A percentile compares a stretch with the other conserved stretches of the same genome.
phyloP scores from a whole-genome alignment of 2,888 invertebrate species.

The Eumerus sabulonum region DNA sequence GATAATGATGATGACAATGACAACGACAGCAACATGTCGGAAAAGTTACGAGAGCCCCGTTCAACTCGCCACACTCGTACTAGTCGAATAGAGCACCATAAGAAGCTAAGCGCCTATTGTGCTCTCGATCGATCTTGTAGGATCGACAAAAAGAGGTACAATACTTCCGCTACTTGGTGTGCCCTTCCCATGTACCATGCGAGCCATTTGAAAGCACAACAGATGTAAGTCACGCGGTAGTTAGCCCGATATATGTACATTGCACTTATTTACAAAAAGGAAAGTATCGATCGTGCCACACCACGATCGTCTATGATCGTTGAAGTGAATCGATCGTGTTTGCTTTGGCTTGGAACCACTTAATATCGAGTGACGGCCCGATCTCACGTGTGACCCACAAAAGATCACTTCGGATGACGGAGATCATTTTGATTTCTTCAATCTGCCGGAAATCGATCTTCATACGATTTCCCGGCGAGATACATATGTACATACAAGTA shows the following conservation, averaged over 20 bases:
- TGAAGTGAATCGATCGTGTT: constrained; percentile 43
- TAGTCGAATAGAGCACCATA: not conserved
- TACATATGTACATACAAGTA: constrained; percentile 4
- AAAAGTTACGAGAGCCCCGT: too few species aligned
- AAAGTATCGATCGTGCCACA: constrained; percentile 48
- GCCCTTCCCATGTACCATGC: constrained; percentile 25
- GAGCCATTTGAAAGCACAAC: constrained; percentile 21
- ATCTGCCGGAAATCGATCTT: constrained; percentile 59
- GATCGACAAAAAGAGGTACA: constrained; percentile 44
- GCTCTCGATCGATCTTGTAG: constrained; percentile 11
- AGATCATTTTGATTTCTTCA: constrained; percentile 32
- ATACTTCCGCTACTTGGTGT: constrained; percentile 58
- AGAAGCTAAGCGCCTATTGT: constrained; percentile 19
- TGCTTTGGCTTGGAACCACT: constrained; percentile 39
- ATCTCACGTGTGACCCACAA: not conserved
- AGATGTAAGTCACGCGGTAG: constrained; percentile 66
- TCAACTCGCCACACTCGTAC: constrained; percentile 6
- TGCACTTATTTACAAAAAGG: constrained; percentile 48
- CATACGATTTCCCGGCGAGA: constrained; percentile 12
- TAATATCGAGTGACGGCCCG: constrained; percentile 10
- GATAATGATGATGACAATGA: constrained; percentile 19
- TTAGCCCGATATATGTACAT: constrained; percentile 22
- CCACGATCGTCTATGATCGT: constrained; percentile 25
- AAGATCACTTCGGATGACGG: constrained; percentile 18
- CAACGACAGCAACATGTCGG: too few species aligned